Conservation (phyloP, 2,888 invertebrate genomes). For the Eucera pruinosa region DNA sequence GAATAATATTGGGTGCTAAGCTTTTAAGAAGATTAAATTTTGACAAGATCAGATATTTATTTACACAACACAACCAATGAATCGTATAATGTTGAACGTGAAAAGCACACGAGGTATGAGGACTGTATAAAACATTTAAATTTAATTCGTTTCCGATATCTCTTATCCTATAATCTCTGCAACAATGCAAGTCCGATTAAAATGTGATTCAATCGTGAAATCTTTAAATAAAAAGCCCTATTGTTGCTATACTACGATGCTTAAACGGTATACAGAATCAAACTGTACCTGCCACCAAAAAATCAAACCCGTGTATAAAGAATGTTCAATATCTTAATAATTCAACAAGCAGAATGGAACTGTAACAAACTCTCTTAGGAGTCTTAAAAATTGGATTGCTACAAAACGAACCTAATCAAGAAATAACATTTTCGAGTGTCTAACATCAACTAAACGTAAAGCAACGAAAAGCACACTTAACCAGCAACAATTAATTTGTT, state of each 20-base stretch:
- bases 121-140: constrained; percentile 15
- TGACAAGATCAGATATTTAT: constrained; percentile 4
- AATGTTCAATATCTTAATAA: not conserved
- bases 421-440: not conserved
- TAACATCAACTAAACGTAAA: not conserved
- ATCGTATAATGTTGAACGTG: constrained; percentile 1
- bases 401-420: too few relatives aligned
- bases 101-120: not conserved
- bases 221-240: not conserved
- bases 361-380: too few relatives aligned
- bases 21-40: constrained; percentile 15
- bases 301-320: not conserved
- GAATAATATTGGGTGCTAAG: not conserved
- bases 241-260: not conserved
- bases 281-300: not conserved
- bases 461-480: not conserved
- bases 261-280: not conserved
- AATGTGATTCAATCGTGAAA: constrained; percentile 6
- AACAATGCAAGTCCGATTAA: constrained; percentile 2
- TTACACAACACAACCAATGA: constrained; percentile 1
- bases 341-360: too few relatives aligned
- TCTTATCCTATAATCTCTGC: constrained; percentile 16
- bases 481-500: not conserved
- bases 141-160: not conserved
- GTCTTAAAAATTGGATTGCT: too few relatives aligned